phyloP scores from a whole-genome alignment of 2,113 vertebrate genomes.

The Garra rufa region DNA sequence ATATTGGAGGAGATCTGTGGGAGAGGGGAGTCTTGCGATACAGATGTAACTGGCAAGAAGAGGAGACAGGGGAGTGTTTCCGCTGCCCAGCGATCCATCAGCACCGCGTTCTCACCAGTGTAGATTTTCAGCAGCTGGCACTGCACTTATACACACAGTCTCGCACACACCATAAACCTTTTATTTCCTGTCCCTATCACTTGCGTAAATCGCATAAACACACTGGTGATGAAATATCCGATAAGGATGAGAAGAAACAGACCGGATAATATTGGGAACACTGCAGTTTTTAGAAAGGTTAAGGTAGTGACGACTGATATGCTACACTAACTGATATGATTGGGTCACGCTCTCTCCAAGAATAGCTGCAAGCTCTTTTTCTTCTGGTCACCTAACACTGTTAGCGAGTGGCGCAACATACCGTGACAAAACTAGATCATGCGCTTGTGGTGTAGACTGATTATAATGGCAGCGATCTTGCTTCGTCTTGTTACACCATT shows the following conservation, averaged over 20 bases:
- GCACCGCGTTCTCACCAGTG: slow-evolving; percentile 17
- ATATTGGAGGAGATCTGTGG: slow-evolving; percentile 12
- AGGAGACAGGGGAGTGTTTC: neutral
- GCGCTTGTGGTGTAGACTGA: neutral
- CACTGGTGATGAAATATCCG: slow-evolving; percentile 2
- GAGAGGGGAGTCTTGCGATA: neutral
- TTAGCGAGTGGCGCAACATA: neutral
- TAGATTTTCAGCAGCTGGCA: slow-evolving; percentile 27
- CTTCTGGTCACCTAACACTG: slow-evolving; percentile 7
- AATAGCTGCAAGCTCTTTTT: neutral
- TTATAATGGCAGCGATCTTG: neutral
- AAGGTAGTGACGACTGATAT: neutral
- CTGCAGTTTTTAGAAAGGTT: neutral
- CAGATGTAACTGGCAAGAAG: slow-evolving; percentile 12
- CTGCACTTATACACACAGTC: neutral
- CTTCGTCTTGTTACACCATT: neutral
- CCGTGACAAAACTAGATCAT: neutral
- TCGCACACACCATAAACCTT: slow-evolving; percentile 30
- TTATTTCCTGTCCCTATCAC: slow-evolving; percentile 30
- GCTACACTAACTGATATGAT: neutral
- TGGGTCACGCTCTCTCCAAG: slow-evolving; percentile 1
- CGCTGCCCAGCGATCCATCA: slow-evolving; percentile 15
- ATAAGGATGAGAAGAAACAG: slow-evolving; percentile 25
- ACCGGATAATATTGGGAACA: neutral
- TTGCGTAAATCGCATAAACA: slow-evolving; percentile 9